Conservation (phyloP, 2,888 invertebrate genomes). For the Encarsia formosa region DNA sequence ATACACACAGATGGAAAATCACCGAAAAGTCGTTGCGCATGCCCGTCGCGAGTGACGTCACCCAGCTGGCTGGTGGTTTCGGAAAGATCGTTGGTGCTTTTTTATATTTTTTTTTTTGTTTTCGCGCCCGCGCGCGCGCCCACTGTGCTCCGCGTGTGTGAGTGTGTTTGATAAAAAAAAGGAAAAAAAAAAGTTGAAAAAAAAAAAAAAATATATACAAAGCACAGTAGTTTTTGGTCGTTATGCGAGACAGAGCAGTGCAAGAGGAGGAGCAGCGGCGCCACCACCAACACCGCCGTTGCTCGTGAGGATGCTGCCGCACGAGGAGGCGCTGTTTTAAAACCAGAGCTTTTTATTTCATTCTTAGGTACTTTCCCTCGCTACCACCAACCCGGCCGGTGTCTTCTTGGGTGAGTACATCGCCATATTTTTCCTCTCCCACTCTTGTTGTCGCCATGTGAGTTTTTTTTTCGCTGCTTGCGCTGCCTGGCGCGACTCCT, state of each 20-base stretch:
- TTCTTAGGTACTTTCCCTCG: too few species aligned
- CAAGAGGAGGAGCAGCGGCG: too few species aligned
- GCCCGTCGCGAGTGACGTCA: conserved; percentile 48
- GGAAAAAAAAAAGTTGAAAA: too few species aligned
- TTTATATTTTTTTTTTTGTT: background rate
- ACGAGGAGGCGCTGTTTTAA: background rate
- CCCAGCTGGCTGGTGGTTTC: conserved; percentile 21
- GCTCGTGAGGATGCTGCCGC: background rate
- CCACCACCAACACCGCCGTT: background rate
- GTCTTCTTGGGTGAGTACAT: background rate
- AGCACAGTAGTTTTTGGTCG: too few species aligned
- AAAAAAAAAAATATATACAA: too few species aligned
- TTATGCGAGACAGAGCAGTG: too few species aligned
- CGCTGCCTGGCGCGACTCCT: too few species aligned
- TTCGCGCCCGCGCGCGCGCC: background rate
- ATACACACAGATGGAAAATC: conserved; percentile 45
- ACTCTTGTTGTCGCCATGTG: background rate
- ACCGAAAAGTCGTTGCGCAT: conserved; percentile 50
- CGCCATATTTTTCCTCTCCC: background rate
- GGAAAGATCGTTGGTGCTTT: background rate
- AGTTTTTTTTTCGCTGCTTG: background rate
- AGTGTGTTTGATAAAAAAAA: too few species aligned
- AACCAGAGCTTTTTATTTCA: background rate
- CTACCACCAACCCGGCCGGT: too few species aligned
- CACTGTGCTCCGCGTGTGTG: background rate